Base-by-base conservation (phyloP, 2,113 vertebrate species). In the Spilogale gracilis region DNA sequence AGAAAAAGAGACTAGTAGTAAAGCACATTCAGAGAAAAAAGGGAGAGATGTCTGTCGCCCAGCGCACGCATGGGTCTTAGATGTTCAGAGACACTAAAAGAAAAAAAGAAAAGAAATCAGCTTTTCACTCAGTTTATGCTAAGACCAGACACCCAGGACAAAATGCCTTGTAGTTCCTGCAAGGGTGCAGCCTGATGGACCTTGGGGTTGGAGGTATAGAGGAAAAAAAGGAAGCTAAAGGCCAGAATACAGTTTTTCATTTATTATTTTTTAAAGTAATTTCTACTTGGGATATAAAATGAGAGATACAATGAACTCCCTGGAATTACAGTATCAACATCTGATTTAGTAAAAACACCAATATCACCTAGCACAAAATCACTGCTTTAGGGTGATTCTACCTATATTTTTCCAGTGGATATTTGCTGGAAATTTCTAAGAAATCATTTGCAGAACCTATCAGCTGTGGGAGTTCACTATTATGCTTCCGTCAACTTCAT, bases 401-500 rank as follows among this genome's bases (percentile, higher is more conserved):
- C 97, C 97, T 98, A 97, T 96, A 98, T 98, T 98, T 98, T 98
- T 98, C 97, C 96, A 97, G 98, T 96, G 98, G 98, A 98, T 98
- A 98, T 98, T 99, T 98, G 98, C 98, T 98, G 98, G 98, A 98
- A 98, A 99, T 98, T 98, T 98, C 95, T 98, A 98, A 99, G 98
- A 98, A 98, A 98, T 98, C 96, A 98, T 98, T 98, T 98, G 97
- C 97, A 98, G 98, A 98, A 98, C 94, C 97, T 98, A 98, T 98
- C 98, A 98, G 97, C 98, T 97, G 98, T 98, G 98, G 97, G 98
- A 99, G 97, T 98, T 98, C 98, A 98, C 98, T 98, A 98, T 98
- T 98, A 98, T 98, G 98, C 97, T 98, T 98, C 98, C 90, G 91
- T 98, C 98, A 98, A 98, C 98, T 99, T 98, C 98, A 99, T 99